A percentile compares a stretch with the other conserved stretches of the same genome.
Evolutionary conservation across 2,888 invertebrate species (phyloP).

Genomic region (Lasius fuliginosus): DNA sequence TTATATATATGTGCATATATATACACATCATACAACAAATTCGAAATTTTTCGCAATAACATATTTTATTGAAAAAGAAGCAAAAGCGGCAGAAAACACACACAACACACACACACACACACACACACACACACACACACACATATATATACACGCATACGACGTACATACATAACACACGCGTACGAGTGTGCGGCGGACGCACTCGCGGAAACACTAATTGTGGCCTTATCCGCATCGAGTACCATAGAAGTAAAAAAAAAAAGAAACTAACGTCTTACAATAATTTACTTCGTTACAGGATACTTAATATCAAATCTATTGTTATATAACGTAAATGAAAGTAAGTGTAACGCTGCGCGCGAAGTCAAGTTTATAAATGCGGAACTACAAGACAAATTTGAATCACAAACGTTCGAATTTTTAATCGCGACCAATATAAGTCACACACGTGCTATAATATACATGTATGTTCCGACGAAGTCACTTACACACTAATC

Average conservation of each 20-base stretch:
- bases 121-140: slow-evolving; percentile 12
- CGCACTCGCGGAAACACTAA: slow-evolving; percentile 73
- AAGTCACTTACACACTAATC: slow-evolving; percentile 84
- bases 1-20: not conserved
- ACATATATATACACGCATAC: not conserved
- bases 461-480: slow-evolving; percentile 76
- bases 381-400: slow-evolving; percentile 33
- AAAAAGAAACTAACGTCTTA: slow-evolving; percentile 72
- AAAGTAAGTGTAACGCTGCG: slow-evolving; percentile 17
- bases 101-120: not conserved
- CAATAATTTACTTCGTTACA: slow-evolving; percentile 65
- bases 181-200: slow-evolving; percentile 63
- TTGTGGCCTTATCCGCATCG: slow-evolving; percentile 82
- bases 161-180: slow-evolving; percentile 17
- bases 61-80: slow-evolving; percentile 13
- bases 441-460: slow-evolving; percentile 71
- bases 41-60: slow-evolving; percentile 29
- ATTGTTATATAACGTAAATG: slow-evolving; percentile 55
- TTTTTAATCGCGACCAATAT: slow-evolving; percentile 74
- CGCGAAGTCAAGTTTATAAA: slow-evolving; percentile 17
- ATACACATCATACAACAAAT: not conserved
- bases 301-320: slow-evolving; percentile 63
- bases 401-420: slow-evolving; percentile 60
- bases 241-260: slow-evolving; percentile 73
- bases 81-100: not conserved